phyloP scores from a whole-genome alignment of 1,140 invertebrate genomes.

The Papilio dardanus region DNA sequence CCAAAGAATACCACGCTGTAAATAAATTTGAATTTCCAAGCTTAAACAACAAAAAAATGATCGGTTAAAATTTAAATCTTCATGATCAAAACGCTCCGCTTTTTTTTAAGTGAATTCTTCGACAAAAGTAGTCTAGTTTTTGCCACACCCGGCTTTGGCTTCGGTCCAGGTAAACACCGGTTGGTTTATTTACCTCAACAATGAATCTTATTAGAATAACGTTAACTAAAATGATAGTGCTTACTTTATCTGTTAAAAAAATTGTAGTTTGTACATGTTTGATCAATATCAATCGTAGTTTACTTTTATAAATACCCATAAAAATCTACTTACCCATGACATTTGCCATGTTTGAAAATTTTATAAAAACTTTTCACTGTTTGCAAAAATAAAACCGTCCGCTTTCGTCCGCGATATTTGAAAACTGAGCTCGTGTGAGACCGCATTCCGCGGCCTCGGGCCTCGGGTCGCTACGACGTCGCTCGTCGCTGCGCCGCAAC shows the following conservation, averaged over 20 bases:
- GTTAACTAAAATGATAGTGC: not conserved
- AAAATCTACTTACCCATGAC: conserved; percentile 65
- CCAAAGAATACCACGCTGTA: conserved; percentile 16
- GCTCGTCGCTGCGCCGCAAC: conserved; percentile 36
- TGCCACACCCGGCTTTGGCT: conserved; percentile 59
- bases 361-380: conserved; percentile 49
- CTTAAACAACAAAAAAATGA: not conserved
- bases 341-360: conserved; percentile 64
- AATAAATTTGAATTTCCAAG: not conserved
- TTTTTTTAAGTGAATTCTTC: not conserved
- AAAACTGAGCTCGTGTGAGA: conserved; percentile 52
- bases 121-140: not conserved
- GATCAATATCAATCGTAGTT: not conserved
- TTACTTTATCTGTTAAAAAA: no score
- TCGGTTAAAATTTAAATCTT: not conserved
- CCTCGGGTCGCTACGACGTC: conserved; percentile 40
- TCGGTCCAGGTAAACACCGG: conserved; percentile 65
- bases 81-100: not conserved
- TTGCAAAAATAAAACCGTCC: conserved; percentile 51
- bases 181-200: conserved; percentile 41
- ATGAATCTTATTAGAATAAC: conserved; percentile 14
- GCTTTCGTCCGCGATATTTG: conserved; percentile 48
- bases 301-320: conserved; percentile 19
- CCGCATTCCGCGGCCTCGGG: conserved; percentile 44
- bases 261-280: no score